Conservation (phyloP, 2,113 vertebrate species). For the Melozone crissalis region DNA sequence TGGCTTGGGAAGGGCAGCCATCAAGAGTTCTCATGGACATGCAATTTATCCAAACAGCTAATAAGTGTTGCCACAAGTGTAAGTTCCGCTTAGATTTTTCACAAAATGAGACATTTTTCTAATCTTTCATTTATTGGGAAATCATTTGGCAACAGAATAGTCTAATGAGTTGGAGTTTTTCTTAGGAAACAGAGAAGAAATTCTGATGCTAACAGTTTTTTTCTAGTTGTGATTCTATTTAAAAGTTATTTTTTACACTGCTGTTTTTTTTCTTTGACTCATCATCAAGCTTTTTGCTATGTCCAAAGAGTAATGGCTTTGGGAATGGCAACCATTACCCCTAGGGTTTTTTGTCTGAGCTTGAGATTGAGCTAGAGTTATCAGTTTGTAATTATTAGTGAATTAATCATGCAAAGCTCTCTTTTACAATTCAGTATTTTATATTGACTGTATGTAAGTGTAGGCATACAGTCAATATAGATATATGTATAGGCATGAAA, state of each 20-base stretch:
- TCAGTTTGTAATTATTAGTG: not conserved
- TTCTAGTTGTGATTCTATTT: not conserved
- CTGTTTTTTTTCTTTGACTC: not conserved
- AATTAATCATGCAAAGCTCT: not conserved
- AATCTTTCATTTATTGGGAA: not conserved
- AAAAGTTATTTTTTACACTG: not conserved
- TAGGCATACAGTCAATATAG: not conserved
- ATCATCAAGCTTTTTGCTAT: not conserved
- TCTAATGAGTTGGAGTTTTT: not conserved
- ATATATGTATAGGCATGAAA: not conserved
- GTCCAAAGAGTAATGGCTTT: not conserved
- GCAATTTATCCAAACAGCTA: not conserved
- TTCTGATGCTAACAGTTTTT: not conserved
- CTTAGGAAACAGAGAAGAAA: not conserved
- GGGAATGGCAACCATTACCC: not conserved
- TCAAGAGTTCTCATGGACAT: not conserved
- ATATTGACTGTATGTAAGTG: not conserved
- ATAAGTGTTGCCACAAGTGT: not conserved
- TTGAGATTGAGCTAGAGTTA: not conserved
- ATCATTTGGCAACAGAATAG: not conserved
- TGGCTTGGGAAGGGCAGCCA: not conserved
- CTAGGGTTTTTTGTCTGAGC: not conserved
- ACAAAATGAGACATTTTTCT: not conserved
- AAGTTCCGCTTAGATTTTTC: not conserved
- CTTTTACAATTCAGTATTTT: not conserved